A percentile compares a stretch with the other conserved stretches of the same genome.
Conservation (phyloP, 2,797 vertebrate genomes). For the Pyrocephalus nanus region DNA sequence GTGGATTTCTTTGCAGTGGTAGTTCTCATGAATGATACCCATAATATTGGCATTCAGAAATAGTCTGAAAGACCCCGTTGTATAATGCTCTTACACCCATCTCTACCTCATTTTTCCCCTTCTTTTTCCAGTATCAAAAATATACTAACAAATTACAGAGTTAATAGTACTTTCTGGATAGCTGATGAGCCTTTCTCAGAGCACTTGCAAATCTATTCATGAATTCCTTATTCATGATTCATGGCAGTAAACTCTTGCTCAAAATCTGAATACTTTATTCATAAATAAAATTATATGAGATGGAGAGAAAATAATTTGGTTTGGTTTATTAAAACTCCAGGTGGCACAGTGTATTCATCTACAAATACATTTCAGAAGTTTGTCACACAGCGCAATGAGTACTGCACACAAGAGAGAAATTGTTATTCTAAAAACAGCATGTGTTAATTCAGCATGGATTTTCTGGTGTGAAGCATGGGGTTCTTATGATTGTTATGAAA, state of each 20-base stretch:
- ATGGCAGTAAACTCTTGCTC: not conserved
- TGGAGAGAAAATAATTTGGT: constrained; percentile 8
- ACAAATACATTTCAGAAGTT: constrained; percentile 13
- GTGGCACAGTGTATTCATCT: not conserved
- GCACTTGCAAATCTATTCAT: constrained; percentile 27
- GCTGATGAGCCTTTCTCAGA: not conserved
- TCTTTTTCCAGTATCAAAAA: not conserved
- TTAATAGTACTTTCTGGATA: not conserved
- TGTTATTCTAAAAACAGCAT: not conserved
- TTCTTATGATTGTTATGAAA: not conserved
- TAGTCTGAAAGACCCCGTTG: not conserved
- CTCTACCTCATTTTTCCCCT: not conserved
- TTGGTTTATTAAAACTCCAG: constrained; percentile 56
- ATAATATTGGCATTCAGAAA: not conserved
- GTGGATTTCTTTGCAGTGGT: not conserved
- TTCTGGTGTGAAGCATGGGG: not conserved
- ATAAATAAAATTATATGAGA: not conserved
- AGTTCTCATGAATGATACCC: not conserved
- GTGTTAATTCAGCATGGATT: not conserved
- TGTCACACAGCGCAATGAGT: not conserved
- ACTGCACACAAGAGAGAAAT: not conserved
- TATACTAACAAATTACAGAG: not conserved
- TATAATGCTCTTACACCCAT: not conserved
- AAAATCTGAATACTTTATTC: not conserved
- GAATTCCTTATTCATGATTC: not conserved